phyloP scores from a whole-genome alignment of 2,797 vertebrate species.

The Eleutherodactylus coqui region DNA sequence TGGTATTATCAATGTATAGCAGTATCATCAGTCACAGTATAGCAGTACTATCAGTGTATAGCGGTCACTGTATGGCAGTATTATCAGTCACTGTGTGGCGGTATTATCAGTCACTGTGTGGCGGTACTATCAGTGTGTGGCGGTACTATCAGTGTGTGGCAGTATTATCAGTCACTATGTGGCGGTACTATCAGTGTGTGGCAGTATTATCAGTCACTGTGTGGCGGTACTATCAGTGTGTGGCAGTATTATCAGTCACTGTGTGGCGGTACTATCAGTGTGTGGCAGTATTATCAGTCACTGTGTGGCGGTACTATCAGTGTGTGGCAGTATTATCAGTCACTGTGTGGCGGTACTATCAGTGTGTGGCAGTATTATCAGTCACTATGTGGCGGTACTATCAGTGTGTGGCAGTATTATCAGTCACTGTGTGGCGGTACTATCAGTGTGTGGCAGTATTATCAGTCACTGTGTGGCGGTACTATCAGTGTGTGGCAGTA shows the following conservation, averaged over 20 bases:
- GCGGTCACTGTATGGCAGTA: neutral
- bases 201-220: constrained; percentile 3
- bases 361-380: too few species aligned
- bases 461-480: neutral
- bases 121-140: neutral
- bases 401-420: too few species aligned
- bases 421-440: neutral
- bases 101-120: neutral
- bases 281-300: neutral
- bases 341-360: neutral
- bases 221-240: neutral
- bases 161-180: neutral
- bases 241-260: neutral
- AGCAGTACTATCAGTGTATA: neutral
- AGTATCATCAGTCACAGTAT: neutral
- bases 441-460: too few species aligned
- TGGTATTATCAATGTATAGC: neutral
- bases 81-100: neutral
- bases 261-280: neutral
- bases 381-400: neutral
- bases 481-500: too few species aligned
- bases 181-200: neutral
- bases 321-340: too few species aligned
- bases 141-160: neutral
- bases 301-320: neutral